phyloP scores from a whole-genome alignment of 2,797 vertebrate genomes.

The Pipistrellus kuhlii region DNA sequence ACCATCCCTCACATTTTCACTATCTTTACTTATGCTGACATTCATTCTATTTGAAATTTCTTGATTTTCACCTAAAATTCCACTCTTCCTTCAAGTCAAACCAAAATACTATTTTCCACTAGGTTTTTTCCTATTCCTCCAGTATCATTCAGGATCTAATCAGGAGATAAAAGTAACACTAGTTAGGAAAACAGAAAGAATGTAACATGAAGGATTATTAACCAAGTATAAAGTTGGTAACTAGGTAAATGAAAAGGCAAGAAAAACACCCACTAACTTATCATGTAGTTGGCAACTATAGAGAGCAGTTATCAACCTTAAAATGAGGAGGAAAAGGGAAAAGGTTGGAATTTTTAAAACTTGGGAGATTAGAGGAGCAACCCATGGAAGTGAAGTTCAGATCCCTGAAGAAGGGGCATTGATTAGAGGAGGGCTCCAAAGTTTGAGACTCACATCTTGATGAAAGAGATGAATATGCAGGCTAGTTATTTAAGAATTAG shows the following conservation, averaged over 20 bases:
- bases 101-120: conserved; percentile 42
- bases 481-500: background rate
- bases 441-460: background rate
- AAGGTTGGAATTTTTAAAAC: background rate
- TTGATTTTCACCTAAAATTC: conserved; percentile 55
- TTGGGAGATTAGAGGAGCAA: conserved; percentile 14
- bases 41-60: conserved; percentile 46
- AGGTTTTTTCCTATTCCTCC: background rate
- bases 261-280: background rate
- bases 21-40: conserved; percentile 51
- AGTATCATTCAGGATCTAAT: background rate
- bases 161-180: conserved; percentile 1
- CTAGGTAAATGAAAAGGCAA: background rate
- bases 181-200: conserved; percentile 42
- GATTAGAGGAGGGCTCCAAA: background rate
- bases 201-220: conserved; percentile 15
- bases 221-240: conserved; percentile 48
- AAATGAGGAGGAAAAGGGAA: background rate
- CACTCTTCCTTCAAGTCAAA: conserved; percentile 44
- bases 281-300: background rate
- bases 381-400: background rate
- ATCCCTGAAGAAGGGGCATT: background rate
- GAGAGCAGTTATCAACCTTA: background rate
- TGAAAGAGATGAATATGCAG: background rate
- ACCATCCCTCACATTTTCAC: background rate